A percentile compares a stretch with the other conserved stretches of the same genome.
These are phyloP conservation scores for Lytechinus variegatus DNA, from an alignment of 35 echinoderm and acorn worm genomes.

Conservation along the genomic window DNA sequence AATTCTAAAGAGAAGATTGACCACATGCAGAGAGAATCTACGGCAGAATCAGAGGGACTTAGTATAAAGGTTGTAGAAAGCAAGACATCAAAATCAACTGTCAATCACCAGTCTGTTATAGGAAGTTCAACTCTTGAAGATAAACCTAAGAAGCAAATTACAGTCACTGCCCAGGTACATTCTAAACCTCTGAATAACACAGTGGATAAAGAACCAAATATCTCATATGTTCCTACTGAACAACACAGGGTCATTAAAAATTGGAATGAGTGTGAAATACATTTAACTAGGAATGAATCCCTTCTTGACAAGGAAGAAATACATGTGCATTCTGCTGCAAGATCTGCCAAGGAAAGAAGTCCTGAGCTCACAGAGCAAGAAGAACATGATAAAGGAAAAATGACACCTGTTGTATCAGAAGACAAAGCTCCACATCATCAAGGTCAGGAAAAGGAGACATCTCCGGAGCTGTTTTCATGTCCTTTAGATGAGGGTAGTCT, in stretches of 20 bases:
- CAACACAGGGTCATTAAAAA: not conserved
- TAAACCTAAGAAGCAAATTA: not conserved
- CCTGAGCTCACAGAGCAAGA: not conserved
- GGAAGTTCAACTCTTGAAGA: not conserved
- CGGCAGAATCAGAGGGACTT: not conserved
- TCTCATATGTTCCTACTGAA: not conserved
- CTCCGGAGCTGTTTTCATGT: conserved; percentile 46
- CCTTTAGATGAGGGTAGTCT: conserved; percentile 1
- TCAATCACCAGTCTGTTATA: not conserved
- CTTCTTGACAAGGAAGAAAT: not conserved
- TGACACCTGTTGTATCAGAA: not conserved
- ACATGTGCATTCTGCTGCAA: not conserved
- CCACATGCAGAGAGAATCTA: not conserved
- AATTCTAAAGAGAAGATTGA: not conserved
- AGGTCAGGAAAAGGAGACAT: not conserved
- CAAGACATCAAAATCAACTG: not conserved
- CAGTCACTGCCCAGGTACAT: not conserved
- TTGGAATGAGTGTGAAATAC: not conserved
- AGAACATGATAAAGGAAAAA: not conserved
- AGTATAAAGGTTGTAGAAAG: not conserved
- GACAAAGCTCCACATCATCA: not conserved
- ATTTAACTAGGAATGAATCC: not conserved
- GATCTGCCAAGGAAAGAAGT: not conserved
- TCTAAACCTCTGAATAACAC: not conserved
- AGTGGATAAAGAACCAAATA: not conserved